Evolutionary conservation across 2,113 vertebrate species (phyloP).

Genomic region (Arizona elegans): DNA sequence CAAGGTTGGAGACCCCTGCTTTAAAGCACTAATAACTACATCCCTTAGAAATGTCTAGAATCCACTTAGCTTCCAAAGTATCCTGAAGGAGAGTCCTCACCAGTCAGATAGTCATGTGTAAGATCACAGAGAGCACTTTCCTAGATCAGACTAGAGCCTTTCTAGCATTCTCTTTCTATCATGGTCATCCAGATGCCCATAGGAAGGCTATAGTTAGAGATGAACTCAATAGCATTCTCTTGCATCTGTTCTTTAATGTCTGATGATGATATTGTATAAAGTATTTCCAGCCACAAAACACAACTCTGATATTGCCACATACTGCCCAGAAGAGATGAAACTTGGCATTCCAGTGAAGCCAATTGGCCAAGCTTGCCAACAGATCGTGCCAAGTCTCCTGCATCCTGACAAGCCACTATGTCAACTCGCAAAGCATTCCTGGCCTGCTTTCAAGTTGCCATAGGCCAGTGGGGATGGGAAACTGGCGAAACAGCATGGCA

Average conservation of each 20-base stretch:
- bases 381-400: background rate
- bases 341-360: background rate
- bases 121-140: background rate
- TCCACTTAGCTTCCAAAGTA: background rate
- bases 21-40: background rate
- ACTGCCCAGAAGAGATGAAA: background rate
- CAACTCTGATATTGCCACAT: background rate
- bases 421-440: too few relatives aligned
- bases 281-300: background rate
- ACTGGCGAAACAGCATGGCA: too few relatives aligned
- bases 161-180: background rate
- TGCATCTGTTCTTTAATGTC: background rate
- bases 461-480: too few relatives aligned
- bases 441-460: too few relatives aligned
- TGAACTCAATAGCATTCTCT: too few relatives aligned
- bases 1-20: background rate
- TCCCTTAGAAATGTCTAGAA: background rate
- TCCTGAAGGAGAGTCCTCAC: background rate
- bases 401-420: background rate
- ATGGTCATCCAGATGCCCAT: background rate
- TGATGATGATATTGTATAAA: background rate
- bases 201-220: too few relatives aligned
- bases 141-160: background rate
- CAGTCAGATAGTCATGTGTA: background rate
- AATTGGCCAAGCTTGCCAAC: background rate